Conservation (phyloP, 2,888 invertebrate species). For the Peribatodes rhomboidaria region DNA sequence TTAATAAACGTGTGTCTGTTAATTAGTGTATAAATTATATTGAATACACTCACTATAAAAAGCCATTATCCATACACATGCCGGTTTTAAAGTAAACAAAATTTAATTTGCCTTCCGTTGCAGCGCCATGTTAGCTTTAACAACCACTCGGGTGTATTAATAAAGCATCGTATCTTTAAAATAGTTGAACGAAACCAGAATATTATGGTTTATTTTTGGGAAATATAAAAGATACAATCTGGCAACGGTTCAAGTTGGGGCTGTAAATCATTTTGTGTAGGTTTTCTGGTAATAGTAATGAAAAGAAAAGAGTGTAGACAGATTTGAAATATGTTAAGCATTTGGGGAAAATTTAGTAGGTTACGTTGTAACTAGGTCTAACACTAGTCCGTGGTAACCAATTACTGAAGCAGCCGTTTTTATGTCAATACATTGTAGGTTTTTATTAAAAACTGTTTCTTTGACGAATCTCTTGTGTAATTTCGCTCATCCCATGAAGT, state of each 20-base stretch:
- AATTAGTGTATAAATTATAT: background rate
- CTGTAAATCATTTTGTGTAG: conserved; percentile 44
- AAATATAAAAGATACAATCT: conserved; percentile 42
- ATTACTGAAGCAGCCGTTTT: background rate
- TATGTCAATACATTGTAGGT: too few relatives aligned
- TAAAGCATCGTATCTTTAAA: conserved; percentile 45
- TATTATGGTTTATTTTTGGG: conserved; percentile 41
- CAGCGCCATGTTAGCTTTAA: conserved; percentile 15
- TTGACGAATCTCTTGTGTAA: too few relatives aligned
- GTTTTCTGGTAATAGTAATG: conserved; percentile 41
- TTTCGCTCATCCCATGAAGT: too few relatives aligned
- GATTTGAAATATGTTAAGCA: conserved; percentile 29
- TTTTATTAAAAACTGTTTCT: too few relatives aligned
- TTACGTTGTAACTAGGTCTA: background rate
- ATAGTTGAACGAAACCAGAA: conserved; percentile 45
- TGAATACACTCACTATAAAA: background rate
- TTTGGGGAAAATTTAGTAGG: conserved; percentile 20
- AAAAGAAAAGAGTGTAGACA: conserved; percentile 35
- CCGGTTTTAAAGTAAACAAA: conserved; percentile 31
- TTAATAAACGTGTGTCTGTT: background rate
- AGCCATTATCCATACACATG: conserved; percentile 6
- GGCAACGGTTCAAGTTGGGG: conserved; percentile 46
- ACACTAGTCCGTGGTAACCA: background rate
- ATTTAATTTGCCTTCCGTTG: conserved; percentile 39
- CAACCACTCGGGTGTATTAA: conserved; percentile 40